Percentiles rank a stretch among this genome's conserved stretches.
These are phyloP conservation scores for Caenorhabditis doughertyi DNA, from an alignment of 2,888 invertebrate genomes.

Conservation along the genomic window DNA sequence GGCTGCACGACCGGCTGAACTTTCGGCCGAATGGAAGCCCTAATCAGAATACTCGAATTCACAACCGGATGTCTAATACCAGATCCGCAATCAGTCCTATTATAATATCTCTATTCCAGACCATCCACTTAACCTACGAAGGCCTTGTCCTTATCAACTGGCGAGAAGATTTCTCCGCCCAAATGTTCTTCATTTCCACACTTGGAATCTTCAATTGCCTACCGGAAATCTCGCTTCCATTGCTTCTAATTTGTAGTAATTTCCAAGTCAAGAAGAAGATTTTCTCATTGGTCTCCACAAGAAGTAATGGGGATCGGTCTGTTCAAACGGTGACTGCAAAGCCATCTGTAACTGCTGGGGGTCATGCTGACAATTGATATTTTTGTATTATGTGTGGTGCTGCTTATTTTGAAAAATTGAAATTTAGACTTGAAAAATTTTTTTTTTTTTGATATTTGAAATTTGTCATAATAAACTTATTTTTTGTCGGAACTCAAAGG, in stretches of 20 bases:
- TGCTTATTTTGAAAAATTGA: neutral
- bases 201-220: constrained; percentile 4
- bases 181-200: neutral
- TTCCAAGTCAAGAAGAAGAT: neutral
- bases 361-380: neutral
- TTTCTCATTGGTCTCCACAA: neutral
- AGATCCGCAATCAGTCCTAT: too few relatives aligned
- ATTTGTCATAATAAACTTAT: too few relatives aligned
- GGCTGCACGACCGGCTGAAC: too few relatives aligned
- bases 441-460: too few relatives aligned
- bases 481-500: too few relatives aligned
- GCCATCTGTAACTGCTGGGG: neutral
- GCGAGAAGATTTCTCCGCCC: neutral
- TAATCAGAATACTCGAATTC: neutral
- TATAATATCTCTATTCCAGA: constrained; percentile 2
- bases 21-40: too few relatives aligned
- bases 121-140: neutral
- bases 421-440: neutral
- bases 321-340: neutral
- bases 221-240: constrained; percentile 10
- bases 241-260: neutral
- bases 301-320: neutral
- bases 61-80: too few relatives aligned
- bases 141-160: neutral
- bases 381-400: neutral